Percentiles rank a stretch among this genome's conserved stretches.
phyloP scores from a whole-genome alignment of 2,113 vertebrate genomes.

The Pterocles gutturalis region DNA sequence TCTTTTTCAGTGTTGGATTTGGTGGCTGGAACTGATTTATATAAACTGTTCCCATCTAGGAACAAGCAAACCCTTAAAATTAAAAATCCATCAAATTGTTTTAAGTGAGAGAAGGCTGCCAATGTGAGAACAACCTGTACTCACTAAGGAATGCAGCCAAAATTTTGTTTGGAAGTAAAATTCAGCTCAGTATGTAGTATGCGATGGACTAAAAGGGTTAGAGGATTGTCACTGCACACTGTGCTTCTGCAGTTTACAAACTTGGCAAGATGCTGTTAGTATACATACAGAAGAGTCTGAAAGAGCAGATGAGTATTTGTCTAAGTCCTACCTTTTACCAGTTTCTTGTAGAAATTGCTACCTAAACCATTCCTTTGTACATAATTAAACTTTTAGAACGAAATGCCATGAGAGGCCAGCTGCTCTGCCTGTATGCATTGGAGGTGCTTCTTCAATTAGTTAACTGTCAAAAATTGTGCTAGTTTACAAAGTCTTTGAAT shows the following conservation, averaged over 20 bases:
- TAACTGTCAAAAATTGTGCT: not conserved
- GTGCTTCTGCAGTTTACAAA: not conserved
- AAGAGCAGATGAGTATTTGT: not conserved
- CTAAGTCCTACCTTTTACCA: not conserved
- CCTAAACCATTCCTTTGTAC: not conserved
- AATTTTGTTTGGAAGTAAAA: slow-evolving; percentile 11
- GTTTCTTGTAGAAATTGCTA: not conserved
- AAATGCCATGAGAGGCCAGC: not conserved
- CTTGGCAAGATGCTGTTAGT: not conserved
- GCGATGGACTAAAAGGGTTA: not conserved
- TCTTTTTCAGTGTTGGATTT: not conserved
- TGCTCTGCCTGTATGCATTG: not conserved
- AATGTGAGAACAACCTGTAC: not conserved
- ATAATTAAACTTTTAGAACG: not conserved
- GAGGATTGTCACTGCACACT: not conserved
- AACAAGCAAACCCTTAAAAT: not conserved
- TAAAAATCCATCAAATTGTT: slow-evolving; percentile 8
- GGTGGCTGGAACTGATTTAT: not conserved
- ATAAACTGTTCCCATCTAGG: not conserved
- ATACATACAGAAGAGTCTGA: not conserved
- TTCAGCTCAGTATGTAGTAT: not conserved
- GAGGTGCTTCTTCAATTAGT: not conserved
- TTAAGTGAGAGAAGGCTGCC: not conserved
- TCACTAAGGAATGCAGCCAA: not conserved
- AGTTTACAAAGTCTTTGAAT: not conserved